Percentiles rank a stretch among this genome's conserved stretches.
Conservation (phyloP, 1,140 invertebrate genomes). For the Copidosoma floridanum region DNA sequence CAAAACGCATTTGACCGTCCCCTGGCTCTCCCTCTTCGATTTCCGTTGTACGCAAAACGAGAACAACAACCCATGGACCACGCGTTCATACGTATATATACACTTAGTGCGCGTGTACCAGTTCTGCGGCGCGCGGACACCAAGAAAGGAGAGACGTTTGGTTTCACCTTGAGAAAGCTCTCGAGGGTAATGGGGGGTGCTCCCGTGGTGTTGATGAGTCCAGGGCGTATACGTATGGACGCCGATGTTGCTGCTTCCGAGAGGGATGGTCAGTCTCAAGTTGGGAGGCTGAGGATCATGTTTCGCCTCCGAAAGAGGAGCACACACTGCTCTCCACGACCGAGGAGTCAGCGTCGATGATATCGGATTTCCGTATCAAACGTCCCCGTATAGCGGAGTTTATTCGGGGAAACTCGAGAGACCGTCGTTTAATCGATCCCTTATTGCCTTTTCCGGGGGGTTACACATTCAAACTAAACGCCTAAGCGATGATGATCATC, state of each 20-base stretch:
- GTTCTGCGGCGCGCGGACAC: no score
- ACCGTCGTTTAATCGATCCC: slow-evolving; percentile 26
- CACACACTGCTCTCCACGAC: background rate
- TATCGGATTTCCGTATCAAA: slow-evolving; percentile 22
- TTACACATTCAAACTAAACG: no score
- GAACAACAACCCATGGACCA: background rate
- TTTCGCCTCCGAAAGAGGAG: slow-evolving; percentile 27
- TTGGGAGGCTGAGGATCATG: slow-evolving; percentile 30
- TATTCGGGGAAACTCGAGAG: slow-evolving; percentile 26
- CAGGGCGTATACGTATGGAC: no score
- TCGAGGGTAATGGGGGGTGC: slow-evolving; percentile 1
- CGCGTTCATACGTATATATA: background rate
- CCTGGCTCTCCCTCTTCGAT: slow-evolving; percentile 14
- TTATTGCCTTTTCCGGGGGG: no score
- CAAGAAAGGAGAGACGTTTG: background rate
- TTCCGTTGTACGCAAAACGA: background rate
- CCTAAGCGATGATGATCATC: no score
- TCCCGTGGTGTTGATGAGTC: no score
- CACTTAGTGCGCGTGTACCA: no score
- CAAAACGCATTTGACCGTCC: slow-evolving; percentile 40
- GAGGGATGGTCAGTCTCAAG: slow-evolving; percentile 27
- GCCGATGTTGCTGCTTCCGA: background rate
- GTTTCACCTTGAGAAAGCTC: background rate
- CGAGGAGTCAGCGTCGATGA: slow-evolving; percentile 1
- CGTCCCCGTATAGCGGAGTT: slow-evolving; percentile 17